Evolutionary conservation across 2,888 invertebrate genomes (phyloP).

Genomic region (Sesia apiformis): DNA sequence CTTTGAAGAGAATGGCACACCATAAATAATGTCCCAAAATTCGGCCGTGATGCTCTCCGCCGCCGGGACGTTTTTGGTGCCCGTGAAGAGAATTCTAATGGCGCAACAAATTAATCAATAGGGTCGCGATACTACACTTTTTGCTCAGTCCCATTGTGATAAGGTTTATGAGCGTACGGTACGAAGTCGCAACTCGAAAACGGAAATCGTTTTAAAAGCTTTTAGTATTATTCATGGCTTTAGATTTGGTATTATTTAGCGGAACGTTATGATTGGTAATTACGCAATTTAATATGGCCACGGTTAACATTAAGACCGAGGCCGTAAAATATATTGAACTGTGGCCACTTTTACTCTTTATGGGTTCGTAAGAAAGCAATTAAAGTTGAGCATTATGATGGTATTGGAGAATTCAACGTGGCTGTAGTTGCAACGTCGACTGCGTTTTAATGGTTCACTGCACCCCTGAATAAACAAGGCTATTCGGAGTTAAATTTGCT

Average conservation of each 20-base stretch:
- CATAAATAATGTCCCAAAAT: slow-evolving; percentile 67
- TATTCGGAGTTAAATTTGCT: slow-evolving; percentile 68
- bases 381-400: slow-evolving; percentile 66
- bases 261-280: slow-evolving; percentile 20
- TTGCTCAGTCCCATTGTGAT: slow-evolving; percentile 34
- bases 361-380: slow-evolving; percentile 67
- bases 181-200: background rate
- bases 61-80: slow-evolving; percentile 47
- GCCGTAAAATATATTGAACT: slow-evolving; percentile 47
- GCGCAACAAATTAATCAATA: slow-evolving; percentile 65
- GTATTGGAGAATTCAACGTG: slow-evolving; percentile 69
- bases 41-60: slow-evolving; percentile 48
- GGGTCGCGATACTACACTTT: slow-evolving; percentile 45
- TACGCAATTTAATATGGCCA: slow-evolving; percentile 42
- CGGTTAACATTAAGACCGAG: slow-evolving; percentile 42
- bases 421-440: slow-evolving; percentile 41
- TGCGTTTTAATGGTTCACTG: slow-evolving; percentile 68
- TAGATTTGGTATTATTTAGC: background rate
- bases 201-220: background rate
- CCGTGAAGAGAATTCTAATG: slow-evolving; percentile 59
- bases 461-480: slow-evolving; percentile 70
- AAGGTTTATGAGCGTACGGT: slow-evolving; percentile 3
- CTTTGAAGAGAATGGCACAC: slow-evolving; percentile 66
- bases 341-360: slow-evolving; percentile 58
- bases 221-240: background rate